Percentiles rank a stretch among this genome's conserved stretches.
These are phyloP conservation scores for Chrosomus eos DNA, from an alignment of 2,797 vertebrate species.

Conservation along the genomic window DNA sequence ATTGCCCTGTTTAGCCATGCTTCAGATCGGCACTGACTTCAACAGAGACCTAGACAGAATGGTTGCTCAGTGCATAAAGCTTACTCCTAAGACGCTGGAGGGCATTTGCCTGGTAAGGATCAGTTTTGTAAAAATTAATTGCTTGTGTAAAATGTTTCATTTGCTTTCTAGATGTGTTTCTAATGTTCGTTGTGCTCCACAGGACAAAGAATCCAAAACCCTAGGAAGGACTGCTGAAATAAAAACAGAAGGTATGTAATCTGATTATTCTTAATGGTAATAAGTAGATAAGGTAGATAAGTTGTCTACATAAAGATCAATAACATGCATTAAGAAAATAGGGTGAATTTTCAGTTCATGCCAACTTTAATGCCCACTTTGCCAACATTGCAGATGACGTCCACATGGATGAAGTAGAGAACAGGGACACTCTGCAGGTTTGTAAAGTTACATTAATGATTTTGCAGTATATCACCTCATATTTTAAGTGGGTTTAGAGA, in stretches of 20 bases:
- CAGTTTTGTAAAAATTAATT: neutral
- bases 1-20: constrained; percentile 76
- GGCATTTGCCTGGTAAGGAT: constrained; percentile 81
- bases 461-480: neutral
- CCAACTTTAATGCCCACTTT: neutral
- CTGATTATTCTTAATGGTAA: neutral
- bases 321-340: neutral
- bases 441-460: neutral
- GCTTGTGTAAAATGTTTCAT: neutral
- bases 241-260: constrained; percentile 74
- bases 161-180: neutral
- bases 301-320: neutral
- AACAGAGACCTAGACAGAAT: constrained; percentile 82
- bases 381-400: constrained; percentile 64
- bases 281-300: neutral
- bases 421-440: constrained; percentile 59
- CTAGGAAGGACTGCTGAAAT: constrained; percentile 73
- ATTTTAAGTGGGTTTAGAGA: neutral
- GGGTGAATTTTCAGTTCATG: neutral
- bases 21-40: constrained; percentile 80
- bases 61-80: constrained; percentile 82
- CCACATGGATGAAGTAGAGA: constrained; percentile 66
- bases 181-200: constrained; percentile 37
- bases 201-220: constrained; percentile 83
- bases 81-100: constrained; percentile 82